Percentiles rank a stretch among this genome's conserved stretches.
These are phyloP conservation scores for Coturnix japonica DNA, from an alignment of 2,113 vertebrate genomes.

Conservation along the genomic window DNA sequence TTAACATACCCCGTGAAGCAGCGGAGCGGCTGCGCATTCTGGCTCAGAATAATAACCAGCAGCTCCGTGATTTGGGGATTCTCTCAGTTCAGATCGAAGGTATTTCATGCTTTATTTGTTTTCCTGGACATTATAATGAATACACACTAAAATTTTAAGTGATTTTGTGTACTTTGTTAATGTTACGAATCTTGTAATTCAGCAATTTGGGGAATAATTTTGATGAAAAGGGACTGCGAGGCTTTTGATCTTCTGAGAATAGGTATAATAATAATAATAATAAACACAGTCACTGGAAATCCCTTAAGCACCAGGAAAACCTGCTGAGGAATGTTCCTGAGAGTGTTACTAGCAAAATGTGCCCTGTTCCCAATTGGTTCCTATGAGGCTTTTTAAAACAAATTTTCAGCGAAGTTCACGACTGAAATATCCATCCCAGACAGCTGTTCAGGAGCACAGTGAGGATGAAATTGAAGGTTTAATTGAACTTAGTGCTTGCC, in stretches of 20 bases:
- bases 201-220: background rate
- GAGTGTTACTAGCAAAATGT: background rate
- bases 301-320: background rate
- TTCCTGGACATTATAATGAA: background rate
- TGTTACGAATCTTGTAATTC: background rate
- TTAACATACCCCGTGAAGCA: slow-evolving; percentile 96
- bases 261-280: rapidly evolving
- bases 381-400: background rate
- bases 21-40: slow-evolving; percentile 92
- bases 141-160: background rate
- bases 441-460: background rate
- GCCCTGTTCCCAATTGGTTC: background rate
- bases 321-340: background rate
- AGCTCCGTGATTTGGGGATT: slow-evolving; percentile 96
- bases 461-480: background rate
- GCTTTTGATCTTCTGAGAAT: background rate
- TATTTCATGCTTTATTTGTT: slow-evolving; percentile 35
- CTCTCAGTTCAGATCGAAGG: slow-evolving; percentile 99
- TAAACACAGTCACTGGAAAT: background rate
- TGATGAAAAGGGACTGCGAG: background rate
- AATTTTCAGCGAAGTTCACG: background rate
- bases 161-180: background rate
- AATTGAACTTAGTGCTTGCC: background rate
- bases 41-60: slow-evolving; percentile 97
- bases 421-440: background rate